Conservation (phyloP, 2,888 invertebrate species). For the Melikaiella ostensackeni region DNA sequence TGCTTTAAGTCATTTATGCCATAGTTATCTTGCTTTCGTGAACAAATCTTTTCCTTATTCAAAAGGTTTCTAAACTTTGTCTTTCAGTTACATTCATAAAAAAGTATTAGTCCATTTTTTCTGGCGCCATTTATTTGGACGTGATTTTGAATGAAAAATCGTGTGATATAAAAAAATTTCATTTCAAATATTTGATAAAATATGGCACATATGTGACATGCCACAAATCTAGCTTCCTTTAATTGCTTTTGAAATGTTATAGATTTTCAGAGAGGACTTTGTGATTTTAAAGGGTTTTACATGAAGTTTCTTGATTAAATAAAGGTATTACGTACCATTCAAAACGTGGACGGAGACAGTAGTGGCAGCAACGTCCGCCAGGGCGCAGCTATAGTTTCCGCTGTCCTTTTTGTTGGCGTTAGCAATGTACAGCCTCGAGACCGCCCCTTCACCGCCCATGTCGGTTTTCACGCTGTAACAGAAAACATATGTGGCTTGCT, state of each 20-base stretch:
- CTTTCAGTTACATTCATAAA: neutral
- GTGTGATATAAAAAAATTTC: too few relatives aligned
- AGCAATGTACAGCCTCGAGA: slow-evolving; percentile 88
- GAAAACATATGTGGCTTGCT: slow-evolving; percentile 53
- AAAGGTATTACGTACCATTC: slow-evolving; percentile 81
- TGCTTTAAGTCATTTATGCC: neutral
- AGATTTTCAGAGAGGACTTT: too few relatives aligned
- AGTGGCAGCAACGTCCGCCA: slow-evolving; percentile 84
- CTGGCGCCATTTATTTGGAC: too few relatives aligned
- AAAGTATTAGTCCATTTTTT: too few relatives aligned
- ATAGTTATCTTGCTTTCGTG: neutral
- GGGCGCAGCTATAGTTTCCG: slow-evolving; percentile 88
- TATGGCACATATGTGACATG: too few relatives aligned
- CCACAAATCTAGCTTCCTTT: too few relatives aligned
- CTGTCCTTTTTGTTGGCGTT: slow-evolving; percentile 88
- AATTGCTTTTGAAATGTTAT: too few relatives aligned
- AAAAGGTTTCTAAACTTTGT: neutral
- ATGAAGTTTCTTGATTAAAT: neutral
- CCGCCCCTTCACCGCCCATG: slow-evolving; percentile 84
- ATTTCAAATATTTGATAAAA: too few relatives aligned
- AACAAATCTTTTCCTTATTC: neutral
- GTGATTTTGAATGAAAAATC: too few relatives aligned
- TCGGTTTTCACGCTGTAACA: slow-evolving; percentile 87
- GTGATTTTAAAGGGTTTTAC: too few relatives aligned
- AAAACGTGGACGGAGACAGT: slow-evolving; percentile 87